These are phyloP conservation scores for Pristionchus entomophagus DNA, from an alignment of 2,888 invertebrate genomes.

Conservation along the genomic window DNA sequence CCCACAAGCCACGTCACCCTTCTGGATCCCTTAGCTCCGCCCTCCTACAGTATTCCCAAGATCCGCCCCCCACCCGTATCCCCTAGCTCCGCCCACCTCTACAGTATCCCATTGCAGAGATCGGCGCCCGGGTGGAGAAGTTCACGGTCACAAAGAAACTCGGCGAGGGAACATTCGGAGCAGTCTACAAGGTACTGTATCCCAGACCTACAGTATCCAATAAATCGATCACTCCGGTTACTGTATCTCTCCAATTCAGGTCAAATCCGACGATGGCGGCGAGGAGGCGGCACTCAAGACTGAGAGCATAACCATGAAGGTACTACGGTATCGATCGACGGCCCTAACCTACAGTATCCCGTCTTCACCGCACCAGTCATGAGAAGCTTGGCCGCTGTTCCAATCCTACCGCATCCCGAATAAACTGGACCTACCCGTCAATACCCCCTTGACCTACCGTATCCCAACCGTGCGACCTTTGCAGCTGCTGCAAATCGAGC, in stretches of 20 bases:
- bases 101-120: conserved; percentile 26
- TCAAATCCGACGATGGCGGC: conserved; percentile 10
- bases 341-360: no score
- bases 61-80: not conserved
- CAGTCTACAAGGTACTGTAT: conserved; percentile 43
- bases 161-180: conserved; percentile 46
- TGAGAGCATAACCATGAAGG: conserved; percentile 33
- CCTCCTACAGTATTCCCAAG: not conserved
- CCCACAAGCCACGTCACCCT: no score
- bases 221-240: no score
- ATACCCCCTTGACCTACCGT: not conserved
- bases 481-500: conserved; percentile 35
- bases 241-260: not conserved
- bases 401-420: no score
- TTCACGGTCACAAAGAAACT: conserved; percentile 39
- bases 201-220: not conserved
- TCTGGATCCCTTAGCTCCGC: not conserved
- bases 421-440: no score
- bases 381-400: no score
- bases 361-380: no score
- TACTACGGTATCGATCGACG: not conserved
- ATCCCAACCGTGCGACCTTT: not conserved
- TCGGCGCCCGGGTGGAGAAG: conserved; percentile 39
- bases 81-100: not conserved
- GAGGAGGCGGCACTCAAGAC: conserved; percentile 41